A percentile compares a stretch with the other conserved stretches of the same genome.
Evolutionary conservation across 2,888 invertebrate genomes (phyloP).

Genomic region (Cistogaster globosa): DNA sequence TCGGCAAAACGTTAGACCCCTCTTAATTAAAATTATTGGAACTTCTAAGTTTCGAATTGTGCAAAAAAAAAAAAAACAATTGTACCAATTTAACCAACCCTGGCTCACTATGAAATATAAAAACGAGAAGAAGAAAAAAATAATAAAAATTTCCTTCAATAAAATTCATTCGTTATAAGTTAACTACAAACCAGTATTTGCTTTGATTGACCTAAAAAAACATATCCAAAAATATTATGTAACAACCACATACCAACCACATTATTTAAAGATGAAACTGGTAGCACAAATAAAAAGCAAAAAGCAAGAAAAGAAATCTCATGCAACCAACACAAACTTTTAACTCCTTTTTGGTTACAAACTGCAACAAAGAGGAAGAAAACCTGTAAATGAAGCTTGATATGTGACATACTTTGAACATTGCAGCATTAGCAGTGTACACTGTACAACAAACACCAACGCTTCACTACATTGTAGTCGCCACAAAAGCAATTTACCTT

Average conservation of each 20-base stretch:
- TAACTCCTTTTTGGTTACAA: constrained; percentile 60
- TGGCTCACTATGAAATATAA: too few species aligned
- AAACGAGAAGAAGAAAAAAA: too few species aligned
- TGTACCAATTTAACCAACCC: too few species aligned
- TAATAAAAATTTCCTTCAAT: not conserved
- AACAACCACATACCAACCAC: constrained; percentile 70
- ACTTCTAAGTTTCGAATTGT: too few species aligned
- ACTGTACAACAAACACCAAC: constrained; percentile 1
- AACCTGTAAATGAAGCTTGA: constrained; percentile 56
- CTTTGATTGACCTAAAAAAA: constrained; percentile 62
- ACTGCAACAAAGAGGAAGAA: constrained; percentile 40
- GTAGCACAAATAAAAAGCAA: constrained; percentile 48
- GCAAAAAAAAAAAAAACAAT: too few species aligned
- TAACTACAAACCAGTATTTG: constrained; percentile 60
- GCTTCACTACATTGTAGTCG: not conserved
- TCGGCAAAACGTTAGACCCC: too few species aligned
- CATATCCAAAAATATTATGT: constrained; percentile 63
- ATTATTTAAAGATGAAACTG: constrained; percentile 70
- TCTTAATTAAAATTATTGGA: too few species aligned
- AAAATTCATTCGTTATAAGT: constrained; percentile 41
- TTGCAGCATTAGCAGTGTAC: constrained; percentile 25
- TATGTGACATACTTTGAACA: constrained; percentile 57
- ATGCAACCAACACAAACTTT: constrained; percentile 48
- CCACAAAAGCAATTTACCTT: constrained; percentile 13
- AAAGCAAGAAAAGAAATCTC: not conserved